Evolutionary conservation across 2,113 vertebrate genomes (phyloP).

Genomic region (Microcebus griseorufus): DNA sequence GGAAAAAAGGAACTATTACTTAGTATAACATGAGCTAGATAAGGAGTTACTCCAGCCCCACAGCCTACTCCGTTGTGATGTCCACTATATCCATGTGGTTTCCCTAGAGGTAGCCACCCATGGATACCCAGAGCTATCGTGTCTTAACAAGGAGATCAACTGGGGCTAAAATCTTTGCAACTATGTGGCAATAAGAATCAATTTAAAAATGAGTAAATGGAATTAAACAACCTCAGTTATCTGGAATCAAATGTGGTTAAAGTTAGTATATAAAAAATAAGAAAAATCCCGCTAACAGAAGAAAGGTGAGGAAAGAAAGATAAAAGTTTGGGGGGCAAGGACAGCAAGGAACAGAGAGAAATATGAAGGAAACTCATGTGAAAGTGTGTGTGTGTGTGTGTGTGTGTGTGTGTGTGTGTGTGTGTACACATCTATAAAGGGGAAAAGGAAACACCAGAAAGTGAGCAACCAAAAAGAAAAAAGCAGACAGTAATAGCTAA

Average conservation of each 20-base stretch:
- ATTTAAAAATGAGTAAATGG: background rate
- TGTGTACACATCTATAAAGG: fast-evolving
- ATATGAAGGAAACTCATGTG: background rate
- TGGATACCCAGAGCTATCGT: background rate
- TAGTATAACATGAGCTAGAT: background rate
- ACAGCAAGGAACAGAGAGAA: background rate
- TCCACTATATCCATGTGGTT: background rate
- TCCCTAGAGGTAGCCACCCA: background rate
- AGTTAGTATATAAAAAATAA: background rate
- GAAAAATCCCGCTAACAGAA: background rate
- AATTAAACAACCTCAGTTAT: background rate
- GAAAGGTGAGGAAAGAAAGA: background rate
- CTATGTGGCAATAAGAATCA: background rate
- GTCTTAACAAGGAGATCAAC: background rate
- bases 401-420: too few species aligned
- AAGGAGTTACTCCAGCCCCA: background rate
- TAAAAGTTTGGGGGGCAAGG: background rate
- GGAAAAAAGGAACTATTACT: background rate
- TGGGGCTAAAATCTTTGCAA: background rate
- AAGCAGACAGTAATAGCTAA: fast-evolving
- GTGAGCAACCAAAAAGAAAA: background rate
- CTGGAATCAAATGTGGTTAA: background rate
- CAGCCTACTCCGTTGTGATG: background rate
- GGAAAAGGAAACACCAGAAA: background rate
- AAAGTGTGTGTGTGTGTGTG: fast-evolving